A percentile compares a stretch with the other conserved stretches of the same genome.
These are phyloP conservation scores for Achlya flavicornis DNA, from an alignment of 2,888 invertebrate genomes.

Conservation along the genomic window DNA sequence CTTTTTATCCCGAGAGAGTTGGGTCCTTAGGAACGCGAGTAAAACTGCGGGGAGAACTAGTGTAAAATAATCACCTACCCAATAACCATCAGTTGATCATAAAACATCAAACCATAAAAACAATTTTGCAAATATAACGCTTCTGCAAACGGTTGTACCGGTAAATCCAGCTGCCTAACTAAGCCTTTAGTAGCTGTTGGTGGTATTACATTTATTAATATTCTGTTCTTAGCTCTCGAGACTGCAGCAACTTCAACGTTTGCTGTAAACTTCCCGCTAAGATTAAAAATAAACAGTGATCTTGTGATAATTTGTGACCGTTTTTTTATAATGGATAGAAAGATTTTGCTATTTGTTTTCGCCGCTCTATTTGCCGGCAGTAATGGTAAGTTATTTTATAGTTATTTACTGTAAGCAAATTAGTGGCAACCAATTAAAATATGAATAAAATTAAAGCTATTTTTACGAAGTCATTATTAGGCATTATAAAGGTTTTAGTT, in stretches of 20 bases:
- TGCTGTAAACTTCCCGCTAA: slow-evolving; percentile 23
- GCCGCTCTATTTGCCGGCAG: slow-evolving; percentile 47
- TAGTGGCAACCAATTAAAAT: too few relatives aligned
- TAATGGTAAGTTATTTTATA: slow-evolving; percentile 48
- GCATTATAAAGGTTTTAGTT: too few relatives aligned
- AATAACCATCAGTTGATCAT: too few relatives aligned
- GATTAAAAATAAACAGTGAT: slow-evolving; percentile 18
- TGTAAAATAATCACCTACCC: too few relatives aligned
- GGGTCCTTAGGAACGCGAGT: too few relatives aligned
- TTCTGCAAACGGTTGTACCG: slow-evolving; percentile 59
- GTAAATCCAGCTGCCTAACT: slow-evolving; percentile 60
- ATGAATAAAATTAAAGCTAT: too few relatives aligned
- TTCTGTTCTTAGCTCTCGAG: slow-evolving; percentile 36
- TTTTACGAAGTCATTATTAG: too few relatives aligned
- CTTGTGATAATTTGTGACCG: slow-evolving; percentile 18
- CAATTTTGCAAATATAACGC: slow-evolving; percentile 20
- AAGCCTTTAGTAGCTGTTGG: slow-evolving; percentile 42
- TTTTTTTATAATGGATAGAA: slow-evolving; percentile 49
- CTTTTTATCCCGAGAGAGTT: too few relatives aligned
- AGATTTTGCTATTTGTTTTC: slow-evolving; percentile 51
- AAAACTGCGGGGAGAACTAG: too few relatives aligned
- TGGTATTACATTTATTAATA: slow-evolving; percentile 57
- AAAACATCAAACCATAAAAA: not conserved
- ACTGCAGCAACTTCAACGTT: slow-evolving; percentile 20
- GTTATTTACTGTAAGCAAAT: too few relatives aligned